Evolutionary conservation across 1,140 invertebrate species (phyloP).

Genomic region (Venustaconcha ellipsiformis): DNA sequence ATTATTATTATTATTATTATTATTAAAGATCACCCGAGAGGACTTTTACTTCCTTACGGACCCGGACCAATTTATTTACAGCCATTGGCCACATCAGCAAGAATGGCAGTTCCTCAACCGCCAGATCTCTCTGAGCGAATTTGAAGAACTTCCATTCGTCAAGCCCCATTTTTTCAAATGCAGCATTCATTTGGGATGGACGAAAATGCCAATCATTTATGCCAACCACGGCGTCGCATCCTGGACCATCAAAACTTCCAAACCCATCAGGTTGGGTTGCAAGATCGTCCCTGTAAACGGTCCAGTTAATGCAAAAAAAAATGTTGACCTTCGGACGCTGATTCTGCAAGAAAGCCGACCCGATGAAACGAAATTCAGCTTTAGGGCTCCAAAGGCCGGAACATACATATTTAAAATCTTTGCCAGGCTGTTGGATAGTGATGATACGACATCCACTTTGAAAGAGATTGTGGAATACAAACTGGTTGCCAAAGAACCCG

Average conservation of each 20-base stretch:
- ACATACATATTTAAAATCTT: constrained; percentile 67
- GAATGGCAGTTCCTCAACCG: constrained; percentile 66
- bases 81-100: constrained; percentile 66
- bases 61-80: constrained; percentile 66
- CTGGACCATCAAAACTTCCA: constrained; percentile 25
- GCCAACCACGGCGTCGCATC: constrained; percentile 22
- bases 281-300: constrained; percentile 44
- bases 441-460: constrained; percentile 52
- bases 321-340: constrained; percentile 60
- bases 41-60: constrained; percentile 70
- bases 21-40: constrained; percentile 36
- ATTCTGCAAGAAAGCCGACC: constrained; percentile 62
- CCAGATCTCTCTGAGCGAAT: constrained; percentile 58
- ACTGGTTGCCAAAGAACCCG: constrained; percentile 56
- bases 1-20: constrained; percentile 2
- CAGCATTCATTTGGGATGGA: constrained; percentile 34
- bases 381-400: constrained; percentile 62
- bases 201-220: constrained; percentile 20
- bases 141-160: constrained; percentile 68
- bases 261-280: constrained; percentile 26
- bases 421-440: constrained; percentile 56
- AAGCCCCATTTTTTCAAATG: constrained; percentile 69
- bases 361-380: constrained; percentile 60
- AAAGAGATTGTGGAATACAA: constrained; percentile 67
- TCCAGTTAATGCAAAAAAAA: constrained; percentile 46